Evolutionary conservation across 2,797 vertebrate genomes (phyloP).

Genomic region (Brotula barbata): DNA sequence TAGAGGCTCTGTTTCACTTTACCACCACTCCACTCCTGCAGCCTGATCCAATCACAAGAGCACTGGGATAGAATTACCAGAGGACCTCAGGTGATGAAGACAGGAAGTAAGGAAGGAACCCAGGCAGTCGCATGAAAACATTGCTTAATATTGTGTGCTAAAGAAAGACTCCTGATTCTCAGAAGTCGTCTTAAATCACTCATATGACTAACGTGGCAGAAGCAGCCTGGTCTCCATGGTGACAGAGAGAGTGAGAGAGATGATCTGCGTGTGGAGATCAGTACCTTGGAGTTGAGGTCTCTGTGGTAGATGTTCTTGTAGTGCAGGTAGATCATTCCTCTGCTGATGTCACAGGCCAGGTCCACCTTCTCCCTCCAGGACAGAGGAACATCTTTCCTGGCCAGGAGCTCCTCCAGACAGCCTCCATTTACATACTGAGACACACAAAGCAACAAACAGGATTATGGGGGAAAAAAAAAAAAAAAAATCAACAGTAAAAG

Average conservation of each 20-base stretch:
- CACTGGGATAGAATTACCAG: background rate
- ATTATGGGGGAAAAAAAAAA: too few relatives aligned
- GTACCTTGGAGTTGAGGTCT: constrained; percentile 89
- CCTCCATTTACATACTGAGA: constrained; percentile 86
- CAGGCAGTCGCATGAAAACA: background rate
- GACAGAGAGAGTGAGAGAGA: too few relatives aligned
- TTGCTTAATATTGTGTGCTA: too few relatives aligned
- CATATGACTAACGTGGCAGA: too few relatives aligned
- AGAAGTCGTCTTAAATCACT: too few relatives aligned
- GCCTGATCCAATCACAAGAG: background rate
- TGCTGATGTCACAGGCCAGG: constrained; percentile 85
- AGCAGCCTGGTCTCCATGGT: too few relatives aligned
- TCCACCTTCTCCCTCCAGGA: constrained; percentile 88
- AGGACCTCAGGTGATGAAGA: background rate
- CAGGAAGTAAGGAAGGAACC: background rate
- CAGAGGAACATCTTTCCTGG: constrained; percentile 78
- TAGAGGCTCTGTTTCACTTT: background rate
- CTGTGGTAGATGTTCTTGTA: constrained; percentile 92
- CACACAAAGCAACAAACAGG: constrained; percentile 3
- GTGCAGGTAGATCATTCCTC: constrained; percentile 90
- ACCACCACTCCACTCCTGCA: background rate
- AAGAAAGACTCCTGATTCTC: too few relatives aligned
- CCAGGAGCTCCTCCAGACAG: constrained; percentile 87
- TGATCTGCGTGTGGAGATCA: too few relatives aligned
- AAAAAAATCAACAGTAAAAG: background rate